Evolutionary conservation across 1,140 invertebrate species (phyloP).

Genomic region (Eurosta solidaginis): DNA sequence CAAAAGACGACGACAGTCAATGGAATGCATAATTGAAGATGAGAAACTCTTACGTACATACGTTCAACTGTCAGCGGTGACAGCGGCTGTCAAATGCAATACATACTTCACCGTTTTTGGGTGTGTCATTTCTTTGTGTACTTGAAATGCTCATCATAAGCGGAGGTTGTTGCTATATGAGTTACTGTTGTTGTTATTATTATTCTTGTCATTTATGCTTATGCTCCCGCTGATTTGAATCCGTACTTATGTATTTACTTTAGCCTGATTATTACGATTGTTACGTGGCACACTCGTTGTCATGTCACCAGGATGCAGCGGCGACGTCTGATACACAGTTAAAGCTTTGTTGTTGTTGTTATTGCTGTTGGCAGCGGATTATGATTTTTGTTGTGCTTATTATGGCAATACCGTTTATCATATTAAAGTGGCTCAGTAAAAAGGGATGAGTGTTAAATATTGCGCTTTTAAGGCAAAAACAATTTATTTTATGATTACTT

Average conservation of each 20-base stretch:
- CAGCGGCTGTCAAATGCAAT: constrained; percentile 18
- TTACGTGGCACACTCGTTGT: not conserved
- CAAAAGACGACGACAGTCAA: not conserved
- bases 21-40: not conserved
- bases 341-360: not conserved
- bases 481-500: constrained; percentile 24
- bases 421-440: not conserved
- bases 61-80: not conserved
- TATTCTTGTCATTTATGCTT: constrained; percentile 33
- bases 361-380: constrained; percentile 8
- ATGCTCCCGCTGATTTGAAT: not conserved
- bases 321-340: not conserved
- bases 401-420: not conserved
- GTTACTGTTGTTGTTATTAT: constrained; percentile 35
- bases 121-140: not conserved
- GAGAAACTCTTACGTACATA: not conserved
- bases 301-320: not conserved
- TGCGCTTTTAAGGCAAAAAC: constrained; percentile 13
- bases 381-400: not conserved
- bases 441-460: constrained; percentile 19
- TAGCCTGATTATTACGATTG: not conserved
- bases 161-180: constrained; percentile 24
- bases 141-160: not conserved
- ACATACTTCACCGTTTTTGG: constrained; percentile 6
- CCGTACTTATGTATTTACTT: constrained; percentile 6